Conservation (phyloP, 2,888 invertebrate species). For the Ectemnius lituratus region DNA sequence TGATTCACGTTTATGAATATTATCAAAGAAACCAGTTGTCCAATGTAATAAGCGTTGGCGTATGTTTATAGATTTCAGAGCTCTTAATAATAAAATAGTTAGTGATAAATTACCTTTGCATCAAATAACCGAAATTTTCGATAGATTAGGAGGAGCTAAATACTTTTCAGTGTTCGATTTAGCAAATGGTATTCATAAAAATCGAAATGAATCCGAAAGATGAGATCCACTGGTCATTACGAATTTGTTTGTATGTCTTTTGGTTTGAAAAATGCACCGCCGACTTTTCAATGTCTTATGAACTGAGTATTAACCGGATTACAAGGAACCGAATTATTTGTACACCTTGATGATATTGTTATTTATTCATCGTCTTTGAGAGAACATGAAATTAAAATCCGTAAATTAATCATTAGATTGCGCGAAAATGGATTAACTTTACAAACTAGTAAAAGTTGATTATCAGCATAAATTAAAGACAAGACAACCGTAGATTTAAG, state of each 20-base stretch:
- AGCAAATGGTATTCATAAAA: background rate
- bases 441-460: constrained; percentile 3
- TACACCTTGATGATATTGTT: too few relatives aligned
- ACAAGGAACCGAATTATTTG: too few relatives aligned
- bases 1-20: constrained; percentile 12
- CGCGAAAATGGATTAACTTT: background rate
- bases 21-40: constrained; percentile 1
- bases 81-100: background rate
- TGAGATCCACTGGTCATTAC: too few relatives aligned
- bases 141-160: constrained; percentile 5
- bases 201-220: too few relatives aligned
- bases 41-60: constrained; percentile 9
- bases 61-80: background rate
- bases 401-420: background rate
- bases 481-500: too few relatives aligned
- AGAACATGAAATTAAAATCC: constrained; percentile 10
- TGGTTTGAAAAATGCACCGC: too few relatives aligned
- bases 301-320: background rate
- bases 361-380: background rate
- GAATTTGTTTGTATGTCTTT: too few relatives aligned
- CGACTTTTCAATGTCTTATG: too few relatives aligned
- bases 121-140: constrained; percentile 1
- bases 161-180: background rate
- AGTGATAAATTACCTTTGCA: too few relatives aligned
- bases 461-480: too few relatives aligned